Conservation (phyloP, 2,888 invertebrate genomes). For the Trissolcus brochymenae region DNA sequence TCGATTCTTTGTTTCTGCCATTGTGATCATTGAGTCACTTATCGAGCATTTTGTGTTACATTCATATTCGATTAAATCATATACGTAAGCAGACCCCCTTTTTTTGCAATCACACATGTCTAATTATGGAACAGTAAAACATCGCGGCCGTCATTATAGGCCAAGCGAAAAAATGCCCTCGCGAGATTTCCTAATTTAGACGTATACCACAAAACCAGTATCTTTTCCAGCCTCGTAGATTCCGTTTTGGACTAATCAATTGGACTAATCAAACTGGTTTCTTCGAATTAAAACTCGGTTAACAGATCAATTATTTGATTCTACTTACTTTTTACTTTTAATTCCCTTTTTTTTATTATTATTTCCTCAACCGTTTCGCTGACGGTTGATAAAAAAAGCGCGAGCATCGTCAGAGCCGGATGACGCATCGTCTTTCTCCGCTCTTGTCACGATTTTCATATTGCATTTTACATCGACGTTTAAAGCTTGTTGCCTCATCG, state of each 20-base stretch:
- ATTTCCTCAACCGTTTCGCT: no score
- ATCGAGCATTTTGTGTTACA: constrained; percentile 31
- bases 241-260: constrained; percentile 36
- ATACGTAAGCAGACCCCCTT: constrained; percentile 23
- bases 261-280: constrained; percentile 36
- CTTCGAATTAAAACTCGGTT: constrained; percentile 22
- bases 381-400: no score
- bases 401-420: no score
- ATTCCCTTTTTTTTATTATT: no score
- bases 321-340: no score
- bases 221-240: constrained; percentile 40
- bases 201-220: constrained; percentile 46
- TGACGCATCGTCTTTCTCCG: no score
- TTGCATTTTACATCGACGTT: no score
- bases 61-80: constrained; percentile 32
- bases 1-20: constrained; percentile 25
- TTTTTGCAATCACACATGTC: constrained; percentile 34
- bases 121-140: constrained; percentile 50
- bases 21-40: constrained; percentile 26
- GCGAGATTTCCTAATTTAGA: constrained; percentile 35
- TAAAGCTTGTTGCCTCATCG: no score
- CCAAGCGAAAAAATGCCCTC: constrained; percentile 11
- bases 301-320: no score
- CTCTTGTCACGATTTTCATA: no score
- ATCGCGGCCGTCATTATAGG: constrained; percentile 30